Conservation (phyloP, 2,113 vertebrate genomes). For the Ammodramus savannarum region DNA sequence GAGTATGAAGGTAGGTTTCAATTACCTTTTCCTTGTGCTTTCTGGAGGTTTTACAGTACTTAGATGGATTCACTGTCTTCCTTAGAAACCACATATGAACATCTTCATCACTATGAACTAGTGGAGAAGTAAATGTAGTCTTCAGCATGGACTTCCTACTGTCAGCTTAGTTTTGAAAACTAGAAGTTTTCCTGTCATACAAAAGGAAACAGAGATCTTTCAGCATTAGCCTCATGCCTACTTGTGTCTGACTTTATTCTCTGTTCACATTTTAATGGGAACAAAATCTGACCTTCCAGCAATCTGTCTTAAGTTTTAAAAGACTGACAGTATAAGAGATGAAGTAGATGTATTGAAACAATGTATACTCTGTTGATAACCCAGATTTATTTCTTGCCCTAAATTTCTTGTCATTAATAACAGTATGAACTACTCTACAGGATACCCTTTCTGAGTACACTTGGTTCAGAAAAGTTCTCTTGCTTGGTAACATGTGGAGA, state of each 20-base stretch:
- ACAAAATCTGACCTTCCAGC: background rate
- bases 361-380: background rate
- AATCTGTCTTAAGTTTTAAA: background rate
- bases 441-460: background rate
- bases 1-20: background rate
- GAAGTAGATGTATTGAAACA: background rate
- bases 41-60: background rate
- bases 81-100: background rate
- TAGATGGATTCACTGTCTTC: background rate
- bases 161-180: background rate
- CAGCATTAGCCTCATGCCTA: background rate
- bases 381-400: conserved; percentile 27
- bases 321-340: background rate
- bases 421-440: background rate
- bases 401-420: background rate
- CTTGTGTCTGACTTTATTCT: background rate
- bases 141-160: background rate
- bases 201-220: background rate
- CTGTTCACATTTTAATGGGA: background rate
- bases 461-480: background rate
- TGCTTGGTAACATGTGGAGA: conserved; percentile 1
- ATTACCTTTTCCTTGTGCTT: background rate
- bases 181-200: background rate
- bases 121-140: background rate
- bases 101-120: background rate